These are phyloP conservation scores for Subanguina moxae DNA, from an alignment of 1,140 invertebrate genomes.

Conservation along the genomic window DNA sequence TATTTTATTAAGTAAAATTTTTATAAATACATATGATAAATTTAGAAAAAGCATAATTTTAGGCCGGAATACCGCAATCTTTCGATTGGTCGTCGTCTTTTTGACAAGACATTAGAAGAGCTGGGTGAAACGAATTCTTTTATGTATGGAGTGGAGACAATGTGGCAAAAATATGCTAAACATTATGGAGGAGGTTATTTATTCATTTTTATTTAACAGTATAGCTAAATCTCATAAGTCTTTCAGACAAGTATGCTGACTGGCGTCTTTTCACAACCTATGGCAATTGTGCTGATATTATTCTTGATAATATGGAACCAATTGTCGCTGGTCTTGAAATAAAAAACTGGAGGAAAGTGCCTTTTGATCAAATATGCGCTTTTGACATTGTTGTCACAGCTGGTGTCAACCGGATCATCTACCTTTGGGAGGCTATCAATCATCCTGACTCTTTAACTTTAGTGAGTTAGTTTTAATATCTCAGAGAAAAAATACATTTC, in stretches of 20 bases:
- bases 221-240: too few species aligned
- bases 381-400: not conserved
- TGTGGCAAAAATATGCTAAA: conserved; percentile 1
- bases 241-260: not conserved
- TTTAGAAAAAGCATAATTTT: not conserved
- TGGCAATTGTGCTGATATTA: not conserved
- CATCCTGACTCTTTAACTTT: not conserved
- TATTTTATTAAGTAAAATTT: too few species aligned
- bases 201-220: too few species aligned
- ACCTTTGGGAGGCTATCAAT: not conserved
- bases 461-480: not conserved
- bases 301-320: not conserved
- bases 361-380: not conserved
- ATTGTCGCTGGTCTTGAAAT: not conserved
- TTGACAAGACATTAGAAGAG: not conserved
- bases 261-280: not conserved
- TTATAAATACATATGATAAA: too few species aligned
- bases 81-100: not conserved
- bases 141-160: not conserved
- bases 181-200: not conserved
- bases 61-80: not conserved
- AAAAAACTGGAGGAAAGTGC: not conserved
- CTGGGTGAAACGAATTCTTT: not conserved
- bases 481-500: too few species aligned
- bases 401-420: not conserved